Base-by-base conservation (phyloP, 2,888 invertebrate species). In the Horisme vitalbata region DNA sequence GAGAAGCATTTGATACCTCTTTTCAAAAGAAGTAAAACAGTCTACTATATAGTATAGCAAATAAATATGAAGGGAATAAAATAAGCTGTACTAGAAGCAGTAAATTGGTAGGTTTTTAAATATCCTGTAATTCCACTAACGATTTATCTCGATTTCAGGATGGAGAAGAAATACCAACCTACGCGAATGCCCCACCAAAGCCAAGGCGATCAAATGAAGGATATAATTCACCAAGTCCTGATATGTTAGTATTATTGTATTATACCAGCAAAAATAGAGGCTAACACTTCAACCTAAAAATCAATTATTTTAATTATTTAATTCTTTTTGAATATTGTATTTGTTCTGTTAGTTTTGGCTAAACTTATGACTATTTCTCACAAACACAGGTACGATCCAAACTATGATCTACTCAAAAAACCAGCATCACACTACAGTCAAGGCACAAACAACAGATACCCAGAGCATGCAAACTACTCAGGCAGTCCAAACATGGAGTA, bases 151-250 rank as follows among this genome's bases (percentile, higher is more conserved):
- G 7, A 33, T 55, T 61, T 38, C 57, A 88, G 88, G 86, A 87
- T 43, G 72, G 66, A 6, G 87, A 87, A 55, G 87, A 87, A 51
- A 72, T 79, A 47, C 83, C 96, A 0, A 91, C 96, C 1, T 97
- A 97, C 70, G 96, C 95, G 0, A 97, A 97, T 79, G 96, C 97
- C 2, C 96, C 96, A 7, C 96, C 97, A 0, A 97, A 97, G 73
- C 96, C 97, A 0, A 90, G 95, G 68, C 91, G 96, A 39, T 91
- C 95, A 21, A 95, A 93, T 53, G 95, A 95, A 65, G 93, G 94
- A 23, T 95, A 94, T 62, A 93, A 94, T 31, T 94, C 95, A 3
- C 94, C 94, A 0, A 94, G 94, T 63, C 93, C 94, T 24, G 94
- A 94, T 59, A 91, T 92, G 83, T 91, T 77, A 79, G 88, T 26